A percentile compares a stretch with the other conserved stretches of the same genome.
These are phyloP conservation scores for Hyaena hyaena DNA, from an alignment of 2,113 vertebrate genomes.

Conservation along the genomic window DNA sequence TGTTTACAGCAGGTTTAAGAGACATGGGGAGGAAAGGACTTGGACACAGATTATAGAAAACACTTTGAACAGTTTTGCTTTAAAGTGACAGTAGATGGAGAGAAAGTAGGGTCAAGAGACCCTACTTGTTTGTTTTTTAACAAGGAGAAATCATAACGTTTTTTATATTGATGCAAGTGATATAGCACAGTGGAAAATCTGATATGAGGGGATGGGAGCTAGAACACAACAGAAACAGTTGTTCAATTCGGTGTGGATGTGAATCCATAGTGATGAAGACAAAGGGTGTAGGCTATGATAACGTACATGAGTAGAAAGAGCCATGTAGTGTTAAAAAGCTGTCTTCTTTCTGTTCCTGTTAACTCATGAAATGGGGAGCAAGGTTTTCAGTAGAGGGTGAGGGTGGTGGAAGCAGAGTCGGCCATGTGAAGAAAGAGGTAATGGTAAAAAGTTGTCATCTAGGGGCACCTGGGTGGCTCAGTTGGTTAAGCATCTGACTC, in stretches of 20 bases:
- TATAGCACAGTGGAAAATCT: neutral
- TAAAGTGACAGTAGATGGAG: neutral
- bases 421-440: neutral
- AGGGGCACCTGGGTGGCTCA: too few species aligned
- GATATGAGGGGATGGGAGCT: neutral
- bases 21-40: neutral
- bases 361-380: neutral
- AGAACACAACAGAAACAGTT: neutral
- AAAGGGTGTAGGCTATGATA: neutral
- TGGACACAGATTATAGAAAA: neutral
- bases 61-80: neutral
- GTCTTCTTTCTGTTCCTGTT: neutral
- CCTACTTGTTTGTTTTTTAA: neutral
- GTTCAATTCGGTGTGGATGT: neutral
- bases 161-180: neutral
- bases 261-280: neutral
- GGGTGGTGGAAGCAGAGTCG: neutral
- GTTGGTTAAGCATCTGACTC: too few species aligned
- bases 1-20: neutral
- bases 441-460: neutral
- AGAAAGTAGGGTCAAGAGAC: neutral
- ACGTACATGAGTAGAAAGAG: rapidly evolving
- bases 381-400: neutral
- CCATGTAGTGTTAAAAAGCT: neutral
- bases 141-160: neutral